Evolutionary conservation across 2,888 invertebrate species (phyloP).

Genomic region (Cetonia aurata): DNA sequence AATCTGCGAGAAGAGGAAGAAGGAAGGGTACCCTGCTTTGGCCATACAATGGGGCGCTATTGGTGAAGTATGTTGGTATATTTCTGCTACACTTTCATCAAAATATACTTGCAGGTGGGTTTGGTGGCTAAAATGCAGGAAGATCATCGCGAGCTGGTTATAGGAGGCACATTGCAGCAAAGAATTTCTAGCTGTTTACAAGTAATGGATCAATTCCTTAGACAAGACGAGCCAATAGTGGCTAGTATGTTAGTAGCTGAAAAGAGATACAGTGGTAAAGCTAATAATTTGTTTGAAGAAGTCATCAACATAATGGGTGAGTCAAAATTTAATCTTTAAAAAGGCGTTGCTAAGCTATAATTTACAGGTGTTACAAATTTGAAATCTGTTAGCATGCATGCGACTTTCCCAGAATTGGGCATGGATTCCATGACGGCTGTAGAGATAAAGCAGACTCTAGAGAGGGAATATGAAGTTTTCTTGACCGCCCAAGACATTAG

Average conservation of each 20-base stretch:
- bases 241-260: slow-evolving; percentile 91
- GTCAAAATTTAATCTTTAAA: too few species aligned
- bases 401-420: slow-evolving; percentile 89
- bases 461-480: slow-evolving; percentile 89
- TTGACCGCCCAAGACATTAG: slow-evolving; percentile 89
- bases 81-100: not conserved
- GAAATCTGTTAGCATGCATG: slow-evolving; percentile 78
- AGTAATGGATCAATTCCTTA: slow-evolving; percentile 78
- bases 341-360: too few species aligned
- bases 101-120: slow-evolving; percentile 69
- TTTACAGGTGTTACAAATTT: slow-evolving; percentile 73
- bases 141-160: slow-evolving; percentile 51
- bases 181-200: slow-evolving; percentile 74
- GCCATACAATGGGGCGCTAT: slow-evolving; percentile 88
- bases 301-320: slow-evolving; percentile 73
- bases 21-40: slow-evolving; percentile 80
- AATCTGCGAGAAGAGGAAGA: slow-evolving; percentile 81
- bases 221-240: slow-evolving; percentile 75
- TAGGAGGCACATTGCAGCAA: slow-evolving; percentile 77
- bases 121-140: slow-evolving; percentile 71
- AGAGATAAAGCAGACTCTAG: slow-evolving; percentile 93
- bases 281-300: slow-evolving; percentile 79
- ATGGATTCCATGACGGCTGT: slow-evolving; percentile 98
- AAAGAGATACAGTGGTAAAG: slow-evolving; percentile 75
- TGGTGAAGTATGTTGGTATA: slow-evolving; percentile 4